Percentiles rank a stretch among this genome's conserved stretches.
phyloP scores from a whole-genome alignment of 2,113 vertebrate genomes.

The Abramis brama region DNA sequence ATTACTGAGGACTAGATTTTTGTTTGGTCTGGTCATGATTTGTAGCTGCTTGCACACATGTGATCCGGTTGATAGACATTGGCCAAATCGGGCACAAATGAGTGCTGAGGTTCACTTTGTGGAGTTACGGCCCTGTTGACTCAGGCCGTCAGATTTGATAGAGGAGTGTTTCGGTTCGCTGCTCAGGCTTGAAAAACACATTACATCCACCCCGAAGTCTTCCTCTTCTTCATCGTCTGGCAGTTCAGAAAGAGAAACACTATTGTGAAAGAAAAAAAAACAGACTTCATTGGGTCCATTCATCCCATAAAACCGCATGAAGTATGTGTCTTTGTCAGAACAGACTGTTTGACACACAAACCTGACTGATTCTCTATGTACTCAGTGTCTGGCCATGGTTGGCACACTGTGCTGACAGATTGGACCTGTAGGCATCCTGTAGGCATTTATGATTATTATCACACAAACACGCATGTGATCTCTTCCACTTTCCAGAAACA shows the following conservation, averaged over 20 bases:
- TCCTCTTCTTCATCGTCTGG: not conserved
- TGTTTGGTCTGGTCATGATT: not conserved
- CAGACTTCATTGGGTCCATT: not conserved
- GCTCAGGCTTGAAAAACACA: conserved; percentile 16
- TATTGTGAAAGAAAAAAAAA: not conserved
- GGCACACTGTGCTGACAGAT: conserved; percentile 6
- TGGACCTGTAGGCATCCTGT: conserved; percentile 8
- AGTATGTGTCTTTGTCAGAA: conserved; percentile 30
- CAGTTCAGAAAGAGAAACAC: not conserved
- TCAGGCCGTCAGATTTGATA: not conserved
- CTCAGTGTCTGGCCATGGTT: conserved; percentile 14
- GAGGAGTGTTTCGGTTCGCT: conserved; percentile 2
- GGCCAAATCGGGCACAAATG: not conserved
- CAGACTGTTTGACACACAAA: conserved; percentile 47
- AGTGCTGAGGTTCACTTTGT: not conserved
- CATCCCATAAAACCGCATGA: conserved; percentile 20
- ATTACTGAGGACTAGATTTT: not conserved
- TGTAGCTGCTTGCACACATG: conserved; percentile 6
- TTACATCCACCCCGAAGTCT: conserved; percentile 15
- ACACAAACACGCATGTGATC: conserved; percentile 7
- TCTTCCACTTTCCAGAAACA: not conserved
- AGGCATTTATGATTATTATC: conserved; percentile 49
- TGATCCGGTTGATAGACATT: not conserved
- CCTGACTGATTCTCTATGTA: conserved; percentile 37
- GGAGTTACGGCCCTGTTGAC: conserved; percentile 20